Conservation (phyloP, 2,888 invertebrate species). For the Cylindroiulus punctatus region DNA sequence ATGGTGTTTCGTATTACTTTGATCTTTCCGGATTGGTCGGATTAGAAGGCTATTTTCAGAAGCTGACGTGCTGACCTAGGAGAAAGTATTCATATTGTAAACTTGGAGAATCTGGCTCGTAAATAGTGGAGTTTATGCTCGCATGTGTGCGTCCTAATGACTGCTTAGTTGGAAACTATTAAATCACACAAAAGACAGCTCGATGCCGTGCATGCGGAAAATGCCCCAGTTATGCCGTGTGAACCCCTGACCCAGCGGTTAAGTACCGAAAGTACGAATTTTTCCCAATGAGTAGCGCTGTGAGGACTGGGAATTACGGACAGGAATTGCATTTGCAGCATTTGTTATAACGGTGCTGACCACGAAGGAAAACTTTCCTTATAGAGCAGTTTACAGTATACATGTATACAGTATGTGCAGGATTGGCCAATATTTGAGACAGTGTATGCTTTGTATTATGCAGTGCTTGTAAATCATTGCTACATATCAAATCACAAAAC, state of each 20-base stretch:
- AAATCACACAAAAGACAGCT: slow-evolving; percentile 42
- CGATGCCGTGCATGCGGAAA: not conserved
- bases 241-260: slow-evolving; percentile 10
- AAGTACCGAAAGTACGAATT: not conserved
- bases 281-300: not conserved
- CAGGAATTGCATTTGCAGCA: too few relatives aligned
- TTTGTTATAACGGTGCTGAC: too few relatives aligned
- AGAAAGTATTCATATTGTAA: slow-evolving; percentile 25
- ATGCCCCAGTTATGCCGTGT: not conserved
- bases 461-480: too few relatives aligned
- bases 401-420: too few relatives aligned
- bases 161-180: slow-evolving; percentile 24
- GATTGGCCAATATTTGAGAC: too few relatives aligned
- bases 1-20: slow-evolving; percentile 23
- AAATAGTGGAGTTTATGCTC: not conserved
- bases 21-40: slow-evolving; percentile 34
- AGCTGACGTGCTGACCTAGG: not conserved
- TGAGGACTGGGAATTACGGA: too few relatives aligned
- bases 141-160: not conserved
- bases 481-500: too few relatives aligned
- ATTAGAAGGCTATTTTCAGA: not conserved
- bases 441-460: too few relatives aligned
- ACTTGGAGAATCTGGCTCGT: slow-evolving; percentile 16
- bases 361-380: too few relatives aligned
- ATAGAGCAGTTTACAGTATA: too few relatives aligned